Base-by-base conservation (phyloP, 2,113 vertebrate species). In the Columba livia region DNA sequence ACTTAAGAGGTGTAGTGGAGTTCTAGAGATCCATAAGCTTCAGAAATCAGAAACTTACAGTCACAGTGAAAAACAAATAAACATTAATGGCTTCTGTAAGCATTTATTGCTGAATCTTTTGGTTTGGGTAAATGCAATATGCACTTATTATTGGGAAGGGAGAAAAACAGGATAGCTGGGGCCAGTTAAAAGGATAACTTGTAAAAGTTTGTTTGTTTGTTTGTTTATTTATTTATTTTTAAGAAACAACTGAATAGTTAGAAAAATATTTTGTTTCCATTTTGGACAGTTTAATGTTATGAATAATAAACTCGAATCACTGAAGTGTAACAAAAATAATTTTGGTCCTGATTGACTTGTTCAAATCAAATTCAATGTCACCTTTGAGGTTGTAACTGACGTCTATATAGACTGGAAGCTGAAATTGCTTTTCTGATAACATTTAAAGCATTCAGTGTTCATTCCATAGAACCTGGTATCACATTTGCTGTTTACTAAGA, bases 41-140 rank as follows among this genome's bases (percentile, higher is more conserved):
- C 26, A 53, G 23, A 81, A 78, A 71, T 24, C 1, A 1, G 6
- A 32, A 51, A 2, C 6, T 82, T 67, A 19, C 4, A 50, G 15
- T 10, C 1, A 0, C 2, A 15, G 19, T 1, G 2, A n/a, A 73
- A 54, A 74, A 36, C 8, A 80, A 62, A 66, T 15, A 44, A 28
- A 31, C 44, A 15, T 88, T 50, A 60, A 18, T 2, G 73, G 5
- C 42, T 54, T 18, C 40, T 62, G 5, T 53, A n/a, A 56, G 15
- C 19, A 42, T n/a, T 51, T 77, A 5, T 26, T 79, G 25, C 32
- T 54, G 38, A 65, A 18, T 79, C 12, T 19, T 36, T 44, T 44
- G 4, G 9, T 57, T 78, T 67, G 18, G 4, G 4, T 23, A 7
- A 58, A 53, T 19, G 12, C 7, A 42, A 44, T 38, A 15, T 17